These are phyloP conservation scores for roundworm (Caenorhabditis elegans) DNA, from an alignment of 1,140 invertebrate genomes.

Conservation along the genomic window WBcel235 BX284605.5:9036501-9037000, in stretches of 20 bases:
- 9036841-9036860: conserved; percentile 29
- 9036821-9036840: conserved; percentile 33
- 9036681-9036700: conserved; percentile 33
- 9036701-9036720: conserved; percentile 40
- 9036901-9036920: not conserved
- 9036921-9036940: conserved; percentile 21
- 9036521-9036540: not conserved
- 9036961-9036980: conserved; percentile 31
- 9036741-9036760: not conserved
- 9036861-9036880: conserved; percentile 29
- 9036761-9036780: conserved; percentile 3
- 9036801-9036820: conserved; percentile 34
- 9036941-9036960: conserved; percentile 11
- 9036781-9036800: conserved; percentile 1
- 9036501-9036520: not conserved
- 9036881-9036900: conserved; percentile 13
- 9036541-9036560: not conserved
- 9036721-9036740: conserved; percentile 8
- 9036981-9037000: conserved; percentile 22
- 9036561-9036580: not conserved
- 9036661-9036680: not conserved
- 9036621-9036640: conserved; percentile 17
- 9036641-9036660: not conserved
- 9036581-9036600: not conserved
- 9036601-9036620: not conserved